phyloP scores from a whole-genome alignment of 2,113 vertebrate species.

The Muscicapa adusta region DNA sequence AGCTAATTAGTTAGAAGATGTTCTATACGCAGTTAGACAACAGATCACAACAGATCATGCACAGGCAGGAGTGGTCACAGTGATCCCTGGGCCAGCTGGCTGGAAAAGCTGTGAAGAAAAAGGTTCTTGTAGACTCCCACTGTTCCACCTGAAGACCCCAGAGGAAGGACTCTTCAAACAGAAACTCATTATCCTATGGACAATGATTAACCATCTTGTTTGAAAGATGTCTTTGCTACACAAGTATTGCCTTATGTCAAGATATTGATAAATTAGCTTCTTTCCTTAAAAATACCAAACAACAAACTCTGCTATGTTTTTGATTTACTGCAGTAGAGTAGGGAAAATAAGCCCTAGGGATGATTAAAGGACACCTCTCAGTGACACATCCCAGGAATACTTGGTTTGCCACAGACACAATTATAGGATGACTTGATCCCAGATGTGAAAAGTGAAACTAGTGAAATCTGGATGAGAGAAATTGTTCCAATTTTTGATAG shows the following conservation, averaged over 20 bases:
- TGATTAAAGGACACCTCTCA: not conserved
- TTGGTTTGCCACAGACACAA: not conserved
- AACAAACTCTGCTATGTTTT: not conserved
- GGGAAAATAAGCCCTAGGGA: not conserved
- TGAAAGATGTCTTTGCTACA: not conserved
- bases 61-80: not conserved
- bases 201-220: not conserved
- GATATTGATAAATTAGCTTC: not conserved
- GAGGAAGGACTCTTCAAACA: not conserved
- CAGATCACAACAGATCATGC: not conserved
- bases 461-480: not conserved
- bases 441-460: not conserved
- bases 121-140: not conserved
- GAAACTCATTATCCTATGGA: not conserved
- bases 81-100: not conserved
- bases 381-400: not conserved
- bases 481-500: not conserved
- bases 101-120: not conserved
- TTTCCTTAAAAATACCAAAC: not conserved
- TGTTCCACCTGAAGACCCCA: not conserved
- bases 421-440: not conserved
- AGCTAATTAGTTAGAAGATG: not conserved
- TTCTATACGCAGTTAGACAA: not conserved
- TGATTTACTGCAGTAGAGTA: not conserved
- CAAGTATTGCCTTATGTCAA: not conserved